Percentiles rank a stretch among this genome's conserved stretches.
Evolutionary conservation across 1,140 invertebrate species (phyloP).

Genomic region (Lysiphlebus fabarum): DNA sequence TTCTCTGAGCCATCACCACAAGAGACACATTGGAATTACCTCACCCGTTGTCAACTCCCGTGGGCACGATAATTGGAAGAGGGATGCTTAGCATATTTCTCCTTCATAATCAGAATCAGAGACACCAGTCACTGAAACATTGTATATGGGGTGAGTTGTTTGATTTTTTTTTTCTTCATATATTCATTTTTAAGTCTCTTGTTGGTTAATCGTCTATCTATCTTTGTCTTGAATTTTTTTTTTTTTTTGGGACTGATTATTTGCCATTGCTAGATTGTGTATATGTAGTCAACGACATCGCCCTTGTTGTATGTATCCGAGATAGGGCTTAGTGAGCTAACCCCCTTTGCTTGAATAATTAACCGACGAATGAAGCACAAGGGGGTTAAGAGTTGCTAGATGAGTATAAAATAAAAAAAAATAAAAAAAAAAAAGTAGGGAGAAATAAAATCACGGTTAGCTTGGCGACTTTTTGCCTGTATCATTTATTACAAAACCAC

Average conservation of each 20-base stretch:
- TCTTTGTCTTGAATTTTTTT: neutral
- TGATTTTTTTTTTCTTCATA: conserved; percentile 23
- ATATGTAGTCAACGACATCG: conserved; percentile 30
- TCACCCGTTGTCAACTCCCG: conserved; percentile 17
- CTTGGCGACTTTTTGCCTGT: conserved; percentile 40
- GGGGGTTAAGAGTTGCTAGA: too few species aligned
- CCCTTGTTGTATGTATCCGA: conserved; percentile 38
- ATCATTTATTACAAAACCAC: conserved; percentile 50
- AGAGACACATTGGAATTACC: conserved; percentile 11
- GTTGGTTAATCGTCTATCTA: conserved; percentile 1
- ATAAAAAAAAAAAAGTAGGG: conserved; percentile 8
- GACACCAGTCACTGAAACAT: conserved; percentile 40
- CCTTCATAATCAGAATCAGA: conserved; percentile 41
- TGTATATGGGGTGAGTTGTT: conserved; percentile 34
- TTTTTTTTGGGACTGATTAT: neutral
- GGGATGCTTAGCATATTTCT: conserved; percentile 46
- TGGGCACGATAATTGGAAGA: conserved; percentile 43
- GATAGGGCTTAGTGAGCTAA: conserved; percentile 49
- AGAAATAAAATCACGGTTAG: conserved; percentile 26
- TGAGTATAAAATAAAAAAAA: conserved; percentile 24
- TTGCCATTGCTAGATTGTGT: neutral
- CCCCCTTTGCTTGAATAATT: conserved; percentile 55
- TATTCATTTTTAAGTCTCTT: neutral
- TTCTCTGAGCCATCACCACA: neutral
- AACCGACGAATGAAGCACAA: conserved; percentile 31